Percentiles rank a stretch among this genome's conserved stretches.
These are phyloP conservation scores for Phymorhynchus buccinoides DNA, from an alignment of 1,140 invertebrate species.

Conservation along the genomic window DNA sequence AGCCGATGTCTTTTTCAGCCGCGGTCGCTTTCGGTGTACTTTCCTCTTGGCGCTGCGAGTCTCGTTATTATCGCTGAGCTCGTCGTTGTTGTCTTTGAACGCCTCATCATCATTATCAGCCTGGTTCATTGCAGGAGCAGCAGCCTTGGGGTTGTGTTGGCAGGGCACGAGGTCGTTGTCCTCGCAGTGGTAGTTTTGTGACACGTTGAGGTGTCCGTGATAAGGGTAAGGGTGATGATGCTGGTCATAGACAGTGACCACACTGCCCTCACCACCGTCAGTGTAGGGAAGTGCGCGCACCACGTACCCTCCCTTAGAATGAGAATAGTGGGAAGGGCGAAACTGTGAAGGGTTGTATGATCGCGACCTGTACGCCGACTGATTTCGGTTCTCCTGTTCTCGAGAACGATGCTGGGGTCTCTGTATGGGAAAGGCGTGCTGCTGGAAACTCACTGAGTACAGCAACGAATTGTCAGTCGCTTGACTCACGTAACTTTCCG, in stretches of 20 bases:
- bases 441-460: neutral
- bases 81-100: no score
- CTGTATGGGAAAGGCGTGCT: neutral
- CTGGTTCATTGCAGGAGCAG: no score
- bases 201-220: constrained; percentile 11
- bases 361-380: neutral
- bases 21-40: neutral
- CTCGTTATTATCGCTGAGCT: neutral
- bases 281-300: constrained; percentile 1
- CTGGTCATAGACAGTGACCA: neutral
- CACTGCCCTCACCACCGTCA: neutral
- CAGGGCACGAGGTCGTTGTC: neutral
- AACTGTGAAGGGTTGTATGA: neutral
- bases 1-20: neutral
- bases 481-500: neutral
- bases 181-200: constrained; percentile 29
- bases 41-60: neutral
- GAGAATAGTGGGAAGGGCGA: neutral
- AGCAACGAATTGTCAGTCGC: neutral
- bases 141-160: neutral
- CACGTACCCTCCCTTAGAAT: neutral
- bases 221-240: neutral
- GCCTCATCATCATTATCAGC: no score
- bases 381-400: neutral
- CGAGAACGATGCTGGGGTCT: neutral